phyloP scores from a whole-genome alignment of 2,888 invertebrate genomes.

The Xanthia togata region DNA sequence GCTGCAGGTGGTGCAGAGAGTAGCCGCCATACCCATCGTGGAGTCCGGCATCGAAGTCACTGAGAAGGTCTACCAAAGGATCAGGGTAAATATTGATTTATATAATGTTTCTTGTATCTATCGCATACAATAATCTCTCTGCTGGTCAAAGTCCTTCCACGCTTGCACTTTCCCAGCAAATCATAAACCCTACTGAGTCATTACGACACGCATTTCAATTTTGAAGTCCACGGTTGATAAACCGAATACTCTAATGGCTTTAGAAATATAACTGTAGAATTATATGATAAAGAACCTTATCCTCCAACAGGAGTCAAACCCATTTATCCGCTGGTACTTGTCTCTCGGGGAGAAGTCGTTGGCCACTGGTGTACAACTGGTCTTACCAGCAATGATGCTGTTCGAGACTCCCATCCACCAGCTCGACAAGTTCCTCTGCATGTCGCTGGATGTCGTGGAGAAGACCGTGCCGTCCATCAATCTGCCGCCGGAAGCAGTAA shows the following conservation, averaged over 20 bases:
- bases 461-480: constrained; percentile 95
- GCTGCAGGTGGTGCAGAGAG: constrained; percentile 93
- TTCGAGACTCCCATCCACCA: constrained; percentile 93
- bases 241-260: not conserved
- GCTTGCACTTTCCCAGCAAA: not conserved
- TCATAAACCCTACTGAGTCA: too few species aligned
- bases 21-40: constrained; percentile 95
- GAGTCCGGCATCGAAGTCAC: constrained; percentile 94
- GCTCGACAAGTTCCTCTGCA: constrained; percentile 94
- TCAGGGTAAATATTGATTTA: constrained; percentile 91
- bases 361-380: constrained; percentile 93
- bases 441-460: constrained; percentile 96
- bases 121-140: not conserved
- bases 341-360: constrained; percentile 94
- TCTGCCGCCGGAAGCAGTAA: constrained; percentile 96
- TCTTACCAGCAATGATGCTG: constrained; percentile 93
- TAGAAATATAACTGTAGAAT: not conserved
- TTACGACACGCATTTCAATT: not conserved
- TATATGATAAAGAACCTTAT: not conserved
- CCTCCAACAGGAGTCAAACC: constrained; percentile 91
- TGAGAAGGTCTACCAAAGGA: constrained; percentile 93
- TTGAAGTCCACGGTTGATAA: not conserved
- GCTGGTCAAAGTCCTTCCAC: not conserved
- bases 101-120: not conserved
- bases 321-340: constrained; percentile 94